Evolutionary conservation across 2,888 invertebrate species (phyloP), one percentile per base, ranked within the genome.

Genomic region (Stratiomys singularior): DNA sequence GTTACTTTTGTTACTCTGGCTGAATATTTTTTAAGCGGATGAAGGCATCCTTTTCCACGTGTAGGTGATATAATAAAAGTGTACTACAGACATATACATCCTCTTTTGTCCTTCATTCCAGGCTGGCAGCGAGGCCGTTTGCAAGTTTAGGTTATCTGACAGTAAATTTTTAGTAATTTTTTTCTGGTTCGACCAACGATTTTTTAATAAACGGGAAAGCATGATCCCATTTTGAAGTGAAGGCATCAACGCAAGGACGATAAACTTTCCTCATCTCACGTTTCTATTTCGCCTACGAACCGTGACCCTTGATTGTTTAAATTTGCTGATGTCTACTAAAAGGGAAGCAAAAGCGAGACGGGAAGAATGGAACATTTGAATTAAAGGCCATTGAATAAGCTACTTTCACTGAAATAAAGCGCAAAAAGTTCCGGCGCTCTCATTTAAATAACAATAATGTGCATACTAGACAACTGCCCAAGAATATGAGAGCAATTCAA

Each of bases 191-290:
- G 37, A 37, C 66, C 66, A n/a, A 44, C 66, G 23, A 47, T 47
- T 47, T 69, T 72, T 72, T 72, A 27, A 72, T 52, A 72, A 72
- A 72, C 18, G n/a, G 56, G 23, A 69, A 69, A 69, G 47, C 18
- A 25, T 15, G 28, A 15, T 13, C 7, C 25, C 69, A 47, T 46
- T 69, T 47, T 21, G 52, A 25, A 46, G 46, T 25, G 28, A 11
- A 18, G 11, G 25, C 30, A 23, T 46, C 11, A 13, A 15, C 15
- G 21, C n/a, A 47, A 27, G 25, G 28, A 72, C 56, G 52, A 52
- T 25, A 47, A 52, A 72, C 3, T 28, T 56, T 11, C 15, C 28
- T 52, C 18, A 15, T 67, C 21, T 18, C 21, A 18, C 27, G 18
- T 44, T 67, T 44, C 23, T 18, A 15, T 47, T 52, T 46, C 47